Evolutionary conservation across 2,113 vertebrate genomes (phyloP).

Genomic region (Ceratotherium simum): DNA sequence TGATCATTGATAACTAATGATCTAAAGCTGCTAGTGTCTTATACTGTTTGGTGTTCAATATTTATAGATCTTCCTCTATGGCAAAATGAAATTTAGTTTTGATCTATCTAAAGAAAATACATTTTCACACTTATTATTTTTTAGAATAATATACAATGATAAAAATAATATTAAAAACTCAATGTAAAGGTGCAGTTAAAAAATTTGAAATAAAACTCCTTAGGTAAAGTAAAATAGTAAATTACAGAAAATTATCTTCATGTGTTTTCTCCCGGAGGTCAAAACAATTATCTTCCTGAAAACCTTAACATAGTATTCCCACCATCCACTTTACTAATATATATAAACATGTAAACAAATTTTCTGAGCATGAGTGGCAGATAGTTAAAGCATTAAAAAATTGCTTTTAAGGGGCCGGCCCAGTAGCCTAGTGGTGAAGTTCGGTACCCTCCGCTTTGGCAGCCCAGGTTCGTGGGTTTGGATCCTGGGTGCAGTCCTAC

Average conservation of each 20-base stretch:
- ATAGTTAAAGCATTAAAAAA: not conserved
- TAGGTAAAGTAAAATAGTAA: not conserved
- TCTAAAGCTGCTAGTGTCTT: not conserved
- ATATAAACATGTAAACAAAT: not conserved
- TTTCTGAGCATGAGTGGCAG: not conserved
- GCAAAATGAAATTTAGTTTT: not conserved
- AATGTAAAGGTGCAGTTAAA: not conserved
- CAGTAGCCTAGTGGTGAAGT: no score
- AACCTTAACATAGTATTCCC: not conserved
- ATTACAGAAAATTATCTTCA: not conserved
- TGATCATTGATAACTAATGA: not conserved
- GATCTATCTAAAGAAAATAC: not conserved
- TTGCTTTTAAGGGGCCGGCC: not conserved
- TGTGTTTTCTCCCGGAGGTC: not conserved
- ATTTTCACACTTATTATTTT: not conserved
- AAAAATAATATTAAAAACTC: not conserved
- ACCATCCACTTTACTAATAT: not conserved
- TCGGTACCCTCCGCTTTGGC: no score
- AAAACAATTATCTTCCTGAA: not conserved
- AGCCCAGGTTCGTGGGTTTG: no score
- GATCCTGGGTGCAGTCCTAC: no score
- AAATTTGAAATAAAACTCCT: not conserved
- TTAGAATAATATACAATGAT: not conserved
- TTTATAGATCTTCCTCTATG: not conserved
- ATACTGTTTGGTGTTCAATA: not conserved